Evolutionary conservation across 64 coral and sea anemone genomes (phyloP), one percentile per base, ranked within the genome.

Genomic region (Stichodactyla mertensii): DNA sequence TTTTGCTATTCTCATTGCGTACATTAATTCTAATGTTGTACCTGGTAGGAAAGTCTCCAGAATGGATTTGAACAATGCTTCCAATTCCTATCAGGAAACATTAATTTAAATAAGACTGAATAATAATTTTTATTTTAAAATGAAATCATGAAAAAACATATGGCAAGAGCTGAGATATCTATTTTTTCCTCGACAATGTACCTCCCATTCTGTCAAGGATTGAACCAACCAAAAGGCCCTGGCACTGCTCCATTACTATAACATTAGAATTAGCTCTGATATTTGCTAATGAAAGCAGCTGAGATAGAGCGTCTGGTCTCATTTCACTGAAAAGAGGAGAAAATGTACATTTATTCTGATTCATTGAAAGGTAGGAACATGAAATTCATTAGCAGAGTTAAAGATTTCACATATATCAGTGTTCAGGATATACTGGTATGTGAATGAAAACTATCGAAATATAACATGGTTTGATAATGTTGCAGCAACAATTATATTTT

Each of bases 11-110:
- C 13, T 1, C 13, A 61, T 16, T 16, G 59, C 3, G 36, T 45
- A 15, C 62, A 66, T 66, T 66, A 45, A 45, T 45, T 58, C 9
- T 58, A 11, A 58, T 58, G 14, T 11, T 58, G 14, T 91, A 99
- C 97, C 93, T 94, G 87, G 64, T 79, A 60, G 97, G 97, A 82
- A 99, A 99, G 83, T 99, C 93, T 16, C 93, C 97, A 77, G 88
- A 77, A 78, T 95, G 88, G n/a, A 95, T 54, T 88, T 99, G 97
- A 87, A 99, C 67, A 78, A 99, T 78, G 87, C 82, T 99, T 84
- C 97, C 97, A 90, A 55, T 64, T n/a, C 97, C 97, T 99, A 52
- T 24, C 31, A 10, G 77, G 14, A 89, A 82, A 86, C 20, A 27
- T 10, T 24, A 0, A 77, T 77, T 77, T 51, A 77, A 77, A 77